Evolutionary conservation across 2,113 vertebrate genomes (phyloP).

Genomic region (Pangasianodon hypophthalmus): DNA sequence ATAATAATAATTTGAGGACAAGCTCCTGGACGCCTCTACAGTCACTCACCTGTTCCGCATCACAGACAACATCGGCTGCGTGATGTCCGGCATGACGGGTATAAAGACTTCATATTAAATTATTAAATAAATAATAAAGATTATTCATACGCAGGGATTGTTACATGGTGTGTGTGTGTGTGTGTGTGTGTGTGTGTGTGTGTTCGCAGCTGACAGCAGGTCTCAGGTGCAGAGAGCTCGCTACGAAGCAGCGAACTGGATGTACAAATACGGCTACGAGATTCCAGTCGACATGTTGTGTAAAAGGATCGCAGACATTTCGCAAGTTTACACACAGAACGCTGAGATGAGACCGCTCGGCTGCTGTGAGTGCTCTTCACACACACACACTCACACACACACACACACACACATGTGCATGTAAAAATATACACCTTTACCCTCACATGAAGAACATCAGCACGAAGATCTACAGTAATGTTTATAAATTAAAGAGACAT

Average conservation of each 20-base stretch:
- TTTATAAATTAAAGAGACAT: neutral
- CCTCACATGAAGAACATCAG: no score
- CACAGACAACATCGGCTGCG: slow-evolving; percentile 92
- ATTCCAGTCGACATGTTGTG: slow-evolving; percentile 99
- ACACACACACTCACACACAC: neutral
- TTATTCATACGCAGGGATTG: neutral
- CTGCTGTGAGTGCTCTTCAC: slow-evolving; percentile 85
- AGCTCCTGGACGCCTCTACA: slow-evolving; percentile 86
- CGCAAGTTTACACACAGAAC: slow-evolving; percentile 97
- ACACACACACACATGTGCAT: neutral
- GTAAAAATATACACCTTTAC: neutral
- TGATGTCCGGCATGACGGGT: slow-evolving; percentile 99
- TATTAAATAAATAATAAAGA: neutral
- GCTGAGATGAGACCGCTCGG: slow-evolving; percentile 98
- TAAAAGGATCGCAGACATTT: slow-evolving; percentile 97
- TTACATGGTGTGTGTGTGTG: neutral
- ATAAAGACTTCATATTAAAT: slow-evolving; percentile 41
- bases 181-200: slow-evolving; percentile 27
- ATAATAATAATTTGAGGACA: slow-evolving; percentile 77
- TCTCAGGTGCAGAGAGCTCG: slow-evolving; percentile 98
- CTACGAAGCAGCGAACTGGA: slow-evolving; percentile 99
- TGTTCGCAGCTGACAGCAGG: slow-evolving; percentile 86
- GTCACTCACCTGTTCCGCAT: slow-evolving; percentile 94
- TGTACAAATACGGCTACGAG: slow-evolving; percentile 98
- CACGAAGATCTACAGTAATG: no score